Conservation (phyloP, 2,888 invertebrate genomes). For the Brachypterus glaber region DNA sequence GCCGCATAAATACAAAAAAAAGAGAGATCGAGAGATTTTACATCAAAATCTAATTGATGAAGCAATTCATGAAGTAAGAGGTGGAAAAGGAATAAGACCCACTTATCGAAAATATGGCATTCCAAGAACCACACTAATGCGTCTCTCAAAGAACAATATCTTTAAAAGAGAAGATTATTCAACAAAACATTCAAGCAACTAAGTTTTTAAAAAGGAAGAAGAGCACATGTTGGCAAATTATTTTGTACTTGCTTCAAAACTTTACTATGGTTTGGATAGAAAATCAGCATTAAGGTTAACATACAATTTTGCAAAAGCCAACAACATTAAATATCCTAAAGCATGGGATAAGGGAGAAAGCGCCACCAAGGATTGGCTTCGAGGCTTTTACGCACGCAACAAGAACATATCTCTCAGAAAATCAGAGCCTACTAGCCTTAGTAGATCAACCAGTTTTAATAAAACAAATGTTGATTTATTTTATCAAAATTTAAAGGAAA, state of each 20-base stretch:
- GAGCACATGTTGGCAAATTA: slow-evolving; percentile 6
- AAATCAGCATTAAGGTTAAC: slow-evolving; percentile 3
- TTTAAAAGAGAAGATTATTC: slow-evolving; percentile 6
- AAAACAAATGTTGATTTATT: too few relatives aligned
- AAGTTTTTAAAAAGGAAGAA: slow-evolving; percentile 6
- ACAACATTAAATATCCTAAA: neutral
- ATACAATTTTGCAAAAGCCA: neutral
- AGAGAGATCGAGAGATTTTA: neutral
- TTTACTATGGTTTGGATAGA: slow-evolving; percentile 5
- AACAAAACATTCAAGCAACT: slow-evolving; percentile 9
- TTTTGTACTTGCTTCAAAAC: slow-evolving; percentile 5
- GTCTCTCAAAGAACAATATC: neutral
- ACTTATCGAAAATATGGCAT: slow-evolving; percentile 4
- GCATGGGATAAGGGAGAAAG: neutral
- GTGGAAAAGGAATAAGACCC: neutral
- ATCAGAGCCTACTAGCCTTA: slow-evolving; percentile 17
- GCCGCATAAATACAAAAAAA: too few relatives aligned
- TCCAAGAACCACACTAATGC: neutral
- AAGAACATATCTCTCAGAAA: slow-evolving; percentile 12
- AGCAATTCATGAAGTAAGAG: neutral
- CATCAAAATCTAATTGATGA: neutral
- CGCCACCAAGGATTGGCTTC: neutral
- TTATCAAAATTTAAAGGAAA: too few relatives aligned
- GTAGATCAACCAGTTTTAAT: slow-evolving; percentile 15
- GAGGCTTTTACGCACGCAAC: neutral